These are phyloP conservation scores for Bathybates hornii DNA, from an alignment of 2,113 vertebrate genomes.

Conservation along the genomic window DNA sequence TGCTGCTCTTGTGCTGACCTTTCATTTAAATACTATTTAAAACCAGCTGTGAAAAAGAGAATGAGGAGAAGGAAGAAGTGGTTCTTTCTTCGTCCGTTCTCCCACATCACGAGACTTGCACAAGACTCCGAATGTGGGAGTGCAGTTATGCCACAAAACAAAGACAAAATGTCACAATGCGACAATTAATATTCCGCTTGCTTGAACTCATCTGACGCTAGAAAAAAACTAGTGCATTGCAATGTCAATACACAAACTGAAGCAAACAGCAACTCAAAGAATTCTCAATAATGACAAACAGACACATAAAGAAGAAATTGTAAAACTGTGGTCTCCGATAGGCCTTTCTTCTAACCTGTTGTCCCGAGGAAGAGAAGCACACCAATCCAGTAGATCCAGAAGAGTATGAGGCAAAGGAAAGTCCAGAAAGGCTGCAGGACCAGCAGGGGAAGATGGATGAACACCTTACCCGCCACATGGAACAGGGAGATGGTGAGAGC, in stretches of 20 bases:
- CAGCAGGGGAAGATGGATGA: constrained; percentile 87
- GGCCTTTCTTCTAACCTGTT: constrained; percentile 71
- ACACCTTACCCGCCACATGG: constrained; percentile 95
- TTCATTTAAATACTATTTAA: background rate
- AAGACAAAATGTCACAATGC: constrained; percentile 24
- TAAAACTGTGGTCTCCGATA: background rate
- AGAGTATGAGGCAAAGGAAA: constrained; percentile 88
- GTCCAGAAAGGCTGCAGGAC: constrained; percentile 96
- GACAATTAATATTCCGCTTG: background rate
- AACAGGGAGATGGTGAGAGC: constrained; percentile 95
- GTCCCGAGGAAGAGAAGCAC: constrained; percentile 91
- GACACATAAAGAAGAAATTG: background rate
- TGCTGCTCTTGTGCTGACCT: background rate
- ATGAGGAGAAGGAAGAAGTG: constrained; percentile 32
- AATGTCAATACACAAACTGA: background rate
- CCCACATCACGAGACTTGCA: constrained; percentile 37
- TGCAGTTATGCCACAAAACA: constrained; percentile 5
- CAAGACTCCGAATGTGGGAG: constrained; percentile 47
- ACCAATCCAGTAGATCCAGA: constrained; percentile 93
- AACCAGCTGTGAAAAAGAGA: background rate
- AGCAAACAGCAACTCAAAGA: background rate
- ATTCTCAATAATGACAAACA: background rate
- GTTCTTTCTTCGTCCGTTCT: constrained; percentile 33
- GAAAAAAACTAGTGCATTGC: background rate
- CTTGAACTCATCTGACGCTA: background rate